A percentile compares a stretch with the other conserved stretches of the same genome.
phyloP scores from a whole-genome alignment of 2,113 vertebrate species.

The Oryzias woworae region DNA sequence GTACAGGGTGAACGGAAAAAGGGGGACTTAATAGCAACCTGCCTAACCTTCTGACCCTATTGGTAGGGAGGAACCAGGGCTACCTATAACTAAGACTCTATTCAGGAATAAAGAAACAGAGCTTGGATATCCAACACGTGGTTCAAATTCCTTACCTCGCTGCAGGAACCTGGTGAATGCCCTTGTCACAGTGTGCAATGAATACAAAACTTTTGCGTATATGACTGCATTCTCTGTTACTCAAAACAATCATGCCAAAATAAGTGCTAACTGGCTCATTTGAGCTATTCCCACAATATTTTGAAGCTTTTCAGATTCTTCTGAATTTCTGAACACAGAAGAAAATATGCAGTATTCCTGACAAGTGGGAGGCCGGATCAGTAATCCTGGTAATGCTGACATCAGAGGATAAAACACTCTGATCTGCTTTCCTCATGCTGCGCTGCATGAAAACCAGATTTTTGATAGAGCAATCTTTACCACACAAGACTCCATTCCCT shows the following conservation, averaged over 20 bases:
- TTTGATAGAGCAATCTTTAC: constrained; percentile 49
- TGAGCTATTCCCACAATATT: too few relatives aligned
- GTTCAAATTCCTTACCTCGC: constrained; percentile 63
- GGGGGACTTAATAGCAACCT: constrained; percentile 67
- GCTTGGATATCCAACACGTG: constrained; percentile 67
- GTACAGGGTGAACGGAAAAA: constrained; percentile 44
- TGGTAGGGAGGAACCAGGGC: constrained; percentile 53
- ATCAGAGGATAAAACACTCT: constrained; percentile 60
- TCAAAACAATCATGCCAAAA: too few relatives aligned
- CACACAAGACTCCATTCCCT: constrained; percentile 31
- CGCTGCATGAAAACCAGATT: constrained; percentile 40
- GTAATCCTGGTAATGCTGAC: constrained; percentile 49
- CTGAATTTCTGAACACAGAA: constrained; percentile 25
- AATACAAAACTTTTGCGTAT: constrained; percentile 18
- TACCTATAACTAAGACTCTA: constrained; percentile 57
- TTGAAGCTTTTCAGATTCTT: constrained; percentile 3
- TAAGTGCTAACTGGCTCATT: too few relatives aligned
- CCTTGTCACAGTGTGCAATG: constrained; percentile 43
- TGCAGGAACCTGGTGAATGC: constrained; percentile 48
- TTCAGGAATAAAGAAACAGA: constrained; percentile 69
- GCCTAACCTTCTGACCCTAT: constrained; percentile 69
- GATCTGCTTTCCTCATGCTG: constrained; percentile 56
- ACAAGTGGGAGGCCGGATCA: constrained; percentile 44
- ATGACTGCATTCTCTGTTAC: neutral
- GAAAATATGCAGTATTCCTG: constrained; percentile 50